Percentiles rank a stretch among this genome's conserved stretches.
These are phyloP conservation scores for Noctua janthina DNA, from an alignment of 2,888 invertebrate genomes.

Conservation along the genomic window DNA sequence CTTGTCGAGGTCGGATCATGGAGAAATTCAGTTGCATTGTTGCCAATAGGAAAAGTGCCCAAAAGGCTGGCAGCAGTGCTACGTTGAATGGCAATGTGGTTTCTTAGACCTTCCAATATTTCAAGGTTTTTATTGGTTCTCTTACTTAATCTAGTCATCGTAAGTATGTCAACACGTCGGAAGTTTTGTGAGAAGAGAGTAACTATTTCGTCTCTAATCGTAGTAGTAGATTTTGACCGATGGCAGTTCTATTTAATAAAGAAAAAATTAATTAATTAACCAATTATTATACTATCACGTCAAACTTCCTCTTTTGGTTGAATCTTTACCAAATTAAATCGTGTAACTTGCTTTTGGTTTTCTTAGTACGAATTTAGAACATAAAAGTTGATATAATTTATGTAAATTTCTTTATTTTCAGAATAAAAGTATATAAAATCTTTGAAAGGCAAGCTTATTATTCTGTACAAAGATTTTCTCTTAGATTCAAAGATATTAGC, in stretches of 20 bases:
- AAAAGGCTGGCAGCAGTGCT: too few relatives aligned
- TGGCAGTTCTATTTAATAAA: not conserved
- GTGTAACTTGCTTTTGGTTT: too few relatives aligned
- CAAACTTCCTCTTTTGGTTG: not conserved
- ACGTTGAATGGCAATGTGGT: too few relatives aligned
- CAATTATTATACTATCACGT: too few relatives aligned
- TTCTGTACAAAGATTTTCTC: slow-evolving; percentile 8
- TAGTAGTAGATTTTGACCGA: not conserved
- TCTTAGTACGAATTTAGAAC: not conserved
- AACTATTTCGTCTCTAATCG: not conserved
- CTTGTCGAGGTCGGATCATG: too few relatives aligned
- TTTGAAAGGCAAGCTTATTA: slow-evolving; percentile 27
- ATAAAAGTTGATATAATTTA: not conserved
- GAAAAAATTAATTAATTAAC: not conserved
- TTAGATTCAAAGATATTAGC: too few relatives aligned
- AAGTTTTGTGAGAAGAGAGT: not conserved
- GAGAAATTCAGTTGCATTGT: too few relatives aligned
- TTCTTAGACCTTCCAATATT: not conserved
- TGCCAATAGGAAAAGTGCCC: too few relatives aligned
- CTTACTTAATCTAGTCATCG: too few relatives aligned
- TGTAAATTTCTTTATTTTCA: not conserved
- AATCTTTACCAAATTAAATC: not conserved
- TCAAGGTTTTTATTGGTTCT: not conserved
- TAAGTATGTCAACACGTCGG: too few relatives aligned
- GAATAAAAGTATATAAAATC: slow-evolving; percentile 36